phyloP scores from a whole-genome alignment of 2,888 invertebrate species.

The Pteria penguin region DNA sequence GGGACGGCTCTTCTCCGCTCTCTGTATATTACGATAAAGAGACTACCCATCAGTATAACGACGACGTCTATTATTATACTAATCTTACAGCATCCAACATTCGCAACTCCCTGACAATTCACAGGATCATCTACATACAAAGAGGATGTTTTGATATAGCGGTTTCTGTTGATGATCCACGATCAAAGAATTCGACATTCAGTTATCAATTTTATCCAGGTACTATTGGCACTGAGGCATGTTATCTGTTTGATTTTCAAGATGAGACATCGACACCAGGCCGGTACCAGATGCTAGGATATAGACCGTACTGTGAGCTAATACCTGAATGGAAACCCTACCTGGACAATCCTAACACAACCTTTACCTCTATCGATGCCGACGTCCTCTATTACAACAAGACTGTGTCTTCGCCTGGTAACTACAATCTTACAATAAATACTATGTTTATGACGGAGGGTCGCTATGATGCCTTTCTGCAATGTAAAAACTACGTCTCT shows the following conservation, averaged over 20 bases:
- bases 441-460: conserved; percentile 46
- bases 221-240: conserved; percentile 52
- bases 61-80: conserved; percentile 34
- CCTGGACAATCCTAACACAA: conserved; percentile 14
- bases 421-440: conserved; percentile 29
- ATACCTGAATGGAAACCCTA: conserved; percentile 45
- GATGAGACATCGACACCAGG: conserved; percentile 40
- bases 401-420: conserved; percentile 5
- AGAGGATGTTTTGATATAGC: conserved; percentile 44
- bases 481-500: conserved; percentile 49
- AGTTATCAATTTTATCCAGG: conserved; percentile 49
- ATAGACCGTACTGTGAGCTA: conserved; percentile 32
- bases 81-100: conserved; percentile 43
- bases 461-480: conserved; percentile 31
- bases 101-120: neutral
- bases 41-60: conserved; percentile 30
- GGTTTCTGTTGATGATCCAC: conserved; percentile 46
- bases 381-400: conserved; percentile 12
- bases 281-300: conserved; percentile 50
- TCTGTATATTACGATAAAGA: conserved; percentile 31
- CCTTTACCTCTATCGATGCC: neutral
- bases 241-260: conserved; percentile 53
- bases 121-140: conserved; percentile 35
- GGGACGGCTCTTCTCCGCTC: conserved; percentile 28
- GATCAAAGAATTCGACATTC: conserved; percentile 50